Conservation (phyloP, 2,113 vertebrate genomes). For the Beaufortia kweichowensis region DNA sequence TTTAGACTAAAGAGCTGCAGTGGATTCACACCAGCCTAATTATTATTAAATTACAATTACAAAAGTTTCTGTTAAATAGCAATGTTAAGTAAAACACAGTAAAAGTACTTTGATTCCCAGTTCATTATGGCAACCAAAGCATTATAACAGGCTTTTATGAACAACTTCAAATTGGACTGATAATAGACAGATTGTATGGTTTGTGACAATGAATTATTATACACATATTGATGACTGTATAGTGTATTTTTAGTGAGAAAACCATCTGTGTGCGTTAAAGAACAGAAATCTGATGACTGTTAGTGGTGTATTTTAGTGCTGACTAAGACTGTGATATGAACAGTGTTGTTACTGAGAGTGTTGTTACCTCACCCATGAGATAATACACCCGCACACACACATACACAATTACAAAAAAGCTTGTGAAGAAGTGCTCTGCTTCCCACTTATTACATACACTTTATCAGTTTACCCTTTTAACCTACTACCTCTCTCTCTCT, state of each 20-base stretch:
- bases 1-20: background rate
- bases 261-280: background rate
- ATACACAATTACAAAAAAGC: slow-evolving; percentile 35
- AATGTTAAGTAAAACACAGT: background rate
- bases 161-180: too few relatives aligned
- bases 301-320: background rate
- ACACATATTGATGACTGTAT: too few relatives aligned
- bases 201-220: too few relatives aligned
- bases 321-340: slow-evolving; percentile 20
- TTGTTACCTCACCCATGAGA: slow-evolving; percentile 12
- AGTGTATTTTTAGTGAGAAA: too few relatives aligned
- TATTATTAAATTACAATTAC: background rate
- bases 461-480: slow-evolving; percentile 45
- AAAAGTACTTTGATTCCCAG: background rate
- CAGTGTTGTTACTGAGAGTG: slow-evolving; percentile 2
- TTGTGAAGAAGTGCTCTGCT: slow-evolving; percentile 29
- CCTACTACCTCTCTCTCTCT: slow-evolving; percentile 4
- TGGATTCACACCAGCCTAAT: slow-evolving; percentile 2
- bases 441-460: slow-evolving; percentile 34
- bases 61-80: background rate
- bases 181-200: background rate
- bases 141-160: background rate
- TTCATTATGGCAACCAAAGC: background rate
- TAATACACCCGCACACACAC: background rate
- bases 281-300: background rate